phyloP scores from a whole-genome alignment of 2,113 vertebrate genomes.

The Ondatra zibethicus region DNA sequence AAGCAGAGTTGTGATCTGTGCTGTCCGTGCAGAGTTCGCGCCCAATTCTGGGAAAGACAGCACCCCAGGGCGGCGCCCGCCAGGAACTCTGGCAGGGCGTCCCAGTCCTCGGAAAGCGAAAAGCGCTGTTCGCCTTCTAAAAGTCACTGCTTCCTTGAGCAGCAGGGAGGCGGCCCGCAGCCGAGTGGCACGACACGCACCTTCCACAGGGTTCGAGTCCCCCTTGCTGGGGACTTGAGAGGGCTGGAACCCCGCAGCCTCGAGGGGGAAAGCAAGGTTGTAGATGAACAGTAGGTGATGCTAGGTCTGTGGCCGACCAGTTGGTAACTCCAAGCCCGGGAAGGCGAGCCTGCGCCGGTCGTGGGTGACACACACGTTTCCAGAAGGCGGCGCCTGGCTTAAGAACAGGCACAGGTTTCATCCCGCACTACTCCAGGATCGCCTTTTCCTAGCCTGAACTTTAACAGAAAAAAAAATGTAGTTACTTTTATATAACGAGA shows the following conservation, averaged over 20 bases:
- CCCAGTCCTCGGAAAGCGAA: background rate
- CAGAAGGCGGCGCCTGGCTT: background rate
- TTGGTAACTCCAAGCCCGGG: background rate
- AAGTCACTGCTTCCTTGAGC: background rate
- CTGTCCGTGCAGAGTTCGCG: background rate
- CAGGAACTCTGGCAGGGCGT: background rate
- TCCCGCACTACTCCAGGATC: background rate
- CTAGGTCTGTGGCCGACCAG: background rate
- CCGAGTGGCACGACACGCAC: background rate
- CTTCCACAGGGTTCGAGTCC: background rate
- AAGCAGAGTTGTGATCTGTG: background rate
- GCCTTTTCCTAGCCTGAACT: background rate
- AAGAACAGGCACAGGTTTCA: background rate
- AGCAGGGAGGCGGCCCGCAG: background rate
- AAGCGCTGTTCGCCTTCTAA: rapidly evolving
- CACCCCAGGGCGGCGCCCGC: background rate
- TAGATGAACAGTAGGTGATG: background rate
- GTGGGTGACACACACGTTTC: background rate
- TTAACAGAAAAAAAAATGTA: background rate
- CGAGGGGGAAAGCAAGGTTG: background rate
- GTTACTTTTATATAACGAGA: background rate
- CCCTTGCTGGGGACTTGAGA: background rate
- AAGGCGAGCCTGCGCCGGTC: background rate
- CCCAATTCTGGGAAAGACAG: background rate
- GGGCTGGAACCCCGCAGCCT: too few relatives aligned